Evolutionary conservation across 2,888 invertebrate species (phyloP).

Genomic region (Cataglyphis cursor): DNA sequence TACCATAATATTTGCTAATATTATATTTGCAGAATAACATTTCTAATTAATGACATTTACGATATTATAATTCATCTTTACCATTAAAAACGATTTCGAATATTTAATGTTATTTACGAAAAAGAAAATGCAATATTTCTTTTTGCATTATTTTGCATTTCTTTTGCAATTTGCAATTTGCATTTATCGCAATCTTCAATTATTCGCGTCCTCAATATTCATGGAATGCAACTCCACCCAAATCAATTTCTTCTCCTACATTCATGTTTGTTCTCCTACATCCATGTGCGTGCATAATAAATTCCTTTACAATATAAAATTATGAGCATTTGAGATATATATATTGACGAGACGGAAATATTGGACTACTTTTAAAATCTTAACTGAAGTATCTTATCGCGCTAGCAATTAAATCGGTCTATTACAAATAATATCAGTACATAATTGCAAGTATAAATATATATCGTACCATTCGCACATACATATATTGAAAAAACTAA

Average conservation of each 20-base stretch:
- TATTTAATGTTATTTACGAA: background rate
- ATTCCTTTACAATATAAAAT: conserved; percentile 12
- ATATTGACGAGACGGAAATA: background rate
- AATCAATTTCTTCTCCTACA: conserved; percentile 3
- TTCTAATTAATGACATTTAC: background rate
- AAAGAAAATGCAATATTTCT: background rate
- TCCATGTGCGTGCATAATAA: background rate
- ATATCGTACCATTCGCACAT: background rate
- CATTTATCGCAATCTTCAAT: background rate
- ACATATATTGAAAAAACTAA: background rate
- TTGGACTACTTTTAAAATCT: background rate
- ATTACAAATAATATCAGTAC: background rate
- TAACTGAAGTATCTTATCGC: background rate
- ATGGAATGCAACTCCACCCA: background rate
- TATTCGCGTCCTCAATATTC: background rate
- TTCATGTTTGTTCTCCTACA: background rate
- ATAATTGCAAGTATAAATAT: background rate
- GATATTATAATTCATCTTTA: background rate
- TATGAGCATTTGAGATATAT: background rate
- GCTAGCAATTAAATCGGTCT: background rate
- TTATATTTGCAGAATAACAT: no score
- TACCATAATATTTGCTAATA: background rate
- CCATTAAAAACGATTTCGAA: background rate
- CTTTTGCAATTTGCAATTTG: background rate
- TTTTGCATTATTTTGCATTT: background rate